Conservation (phyloP, 2,797 vertebrate genomes). For the Basileuterus tristriatus region DNA sequence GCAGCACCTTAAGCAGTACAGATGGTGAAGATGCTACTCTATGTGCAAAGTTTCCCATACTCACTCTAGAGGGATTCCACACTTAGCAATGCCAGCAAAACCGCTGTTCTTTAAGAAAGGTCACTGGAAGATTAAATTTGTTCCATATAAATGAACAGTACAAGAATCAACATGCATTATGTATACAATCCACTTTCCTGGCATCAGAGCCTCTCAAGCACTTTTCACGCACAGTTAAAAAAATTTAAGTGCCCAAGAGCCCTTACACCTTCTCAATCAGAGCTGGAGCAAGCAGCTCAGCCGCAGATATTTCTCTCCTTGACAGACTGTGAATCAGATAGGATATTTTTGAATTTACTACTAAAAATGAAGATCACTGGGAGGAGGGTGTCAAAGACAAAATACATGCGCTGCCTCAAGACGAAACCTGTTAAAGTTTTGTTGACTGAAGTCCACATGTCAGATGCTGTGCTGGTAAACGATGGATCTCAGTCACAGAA, state of each 20-base stretch:
- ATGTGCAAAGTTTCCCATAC: not conserved
- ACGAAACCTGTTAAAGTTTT: not conserved
- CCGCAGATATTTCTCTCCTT: constrained; percentile 3
- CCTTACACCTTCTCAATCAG: constrained; percentile 17
- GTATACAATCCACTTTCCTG: constrained; percentile 45
- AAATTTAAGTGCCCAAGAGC: not conserved
- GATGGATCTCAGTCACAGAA: not conserved
- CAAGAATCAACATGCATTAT: constrained; percentile 57
- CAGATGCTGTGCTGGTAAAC: not conserved
- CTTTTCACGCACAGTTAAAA: constrained; percentile 24
- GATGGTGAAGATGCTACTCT: not conserved
- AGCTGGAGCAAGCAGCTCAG: not conserved
- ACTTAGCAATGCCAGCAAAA: constrained; percentile 28
- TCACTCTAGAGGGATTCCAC: not conserved
- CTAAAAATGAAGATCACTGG: not conserved
- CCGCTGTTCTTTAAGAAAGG: constrained; percentile 34
- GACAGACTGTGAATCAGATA: constrained; percentile 29
- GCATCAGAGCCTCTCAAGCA: constrained; percentile 22
- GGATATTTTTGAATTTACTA: constrained; percentile 32
- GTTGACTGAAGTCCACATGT: not conserved
- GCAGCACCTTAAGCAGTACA: not conserved
- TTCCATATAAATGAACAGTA: constrained; percentile 45
- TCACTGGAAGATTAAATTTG: constrained; percentile 60
- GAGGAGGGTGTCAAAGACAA: not conserved
- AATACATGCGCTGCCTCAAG: not conserved